phyloP scores from a whole-genome alignment of 2,888 invertebrate species.

The Tolmerus cingulatus region DNA sequence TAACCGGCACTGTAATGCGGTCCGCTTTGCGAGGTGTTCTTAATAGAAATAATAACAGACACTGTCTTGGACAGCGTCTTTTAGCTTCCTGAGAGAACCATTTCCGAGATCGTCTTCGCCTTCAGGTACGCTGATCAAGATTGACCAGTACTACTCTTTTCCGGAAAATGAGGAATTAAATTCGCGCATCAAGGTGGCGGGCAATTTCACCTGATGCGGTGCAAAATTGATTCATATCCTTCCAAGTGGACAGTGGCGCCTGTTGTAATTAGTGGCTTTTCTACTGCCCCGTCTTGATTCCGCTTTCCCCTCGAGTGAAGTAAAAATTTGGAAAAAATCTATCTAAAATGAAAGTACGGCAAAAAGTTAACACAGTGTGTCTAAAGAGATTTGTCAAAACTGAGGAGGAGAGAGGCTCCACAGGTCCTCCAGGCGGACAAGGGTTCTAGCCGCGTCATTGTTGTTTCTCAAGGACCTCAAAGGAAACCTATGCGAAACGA shows the following conservation, averaged over 20 bases:
- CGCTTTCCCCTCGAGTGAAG: background rate
- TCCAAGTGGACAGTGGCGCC: background rate
- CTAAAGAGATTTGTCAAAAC: constrained; percentile 47
- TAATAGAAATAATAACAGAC: background rate
- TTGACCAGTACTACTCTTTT: background rate
- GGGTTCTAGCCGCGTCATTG: constrained; percentile 43
- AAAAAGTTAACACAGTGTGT: constrained; percentile 44
- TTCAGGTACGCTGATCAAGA: background rate
- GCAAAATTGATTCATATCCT: background rate
- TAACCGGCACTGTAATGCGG: background rate
- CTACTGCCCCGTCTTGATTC: background rate
- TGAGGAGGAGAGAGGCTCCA: background rate
- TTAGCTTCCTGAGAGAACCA: background rate
- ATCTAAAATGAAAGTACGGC: background rate
- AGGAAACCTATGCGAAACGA: constrained; percentile 26
- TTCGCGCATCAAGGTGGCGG: background rate
- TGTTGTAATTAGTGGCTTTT: background rate
- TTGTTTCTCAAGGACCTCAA: constrained; percentile 40
- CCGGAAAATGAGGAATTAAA: background rate
- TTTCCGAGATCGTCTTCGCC: background rate
- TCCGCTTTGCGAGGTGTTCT: background rate
- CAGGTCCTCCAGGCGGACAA: background rate
- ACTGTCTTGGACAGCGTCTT: background rate
- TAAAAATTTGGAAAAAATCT: background rate
- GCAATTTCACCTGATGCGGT: background rate